Evolutionary conservation across 2,888 invertebrate species (phyloP).

Genomic region (Omphaloscelis lunosa): DNA sequence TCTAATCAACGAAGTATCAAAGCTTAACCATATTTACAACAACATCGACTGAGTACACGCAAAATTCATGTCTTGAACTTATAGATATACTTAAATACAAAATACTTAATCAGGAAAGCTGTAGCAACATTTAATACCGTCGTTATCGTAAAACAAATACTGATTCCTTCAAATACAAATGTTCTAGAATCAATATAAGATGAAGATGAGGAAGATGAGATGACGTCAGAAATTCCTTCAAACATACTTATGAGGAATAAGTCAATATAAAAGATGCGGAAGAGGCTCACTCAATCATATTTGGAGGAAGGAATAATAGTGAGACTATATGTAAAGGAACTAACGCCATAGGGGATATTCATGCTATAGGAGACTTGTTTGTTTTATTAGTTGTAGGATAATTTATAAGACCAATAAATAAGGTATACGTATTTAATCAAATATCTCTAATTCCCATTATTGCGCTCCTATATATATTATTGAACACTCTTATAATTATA

Average conservation of each 20-base stretch:
- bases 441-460: not conserved
- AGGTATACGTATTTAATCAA: not conserved
- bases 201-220: not conserved
- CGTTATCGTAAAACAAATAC: slow-evolving; percentile 1
- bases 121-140: not conserved
- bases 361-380: not conserved
- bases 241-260: slow-evolving; percentile 22
- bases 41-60: not conserved
- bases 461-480: not conserved
- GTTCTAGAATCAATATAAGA: slow-evolving; percentile 15
- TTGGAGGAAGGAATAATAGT: not conserved
- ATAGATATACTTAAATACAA: not conserved
- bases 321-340: not conserved
- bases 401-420: not conserved
- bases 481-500: not conserved
- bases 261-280: slow-evolving; percentile 16
- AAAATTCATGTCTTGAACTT: not conserved
- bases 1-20: not conserved
- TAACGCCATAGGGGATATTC: not conserved
- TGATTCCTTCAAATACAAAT: slow-evolving; percentile 7
- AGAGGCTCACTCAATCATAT: slow-evolving; percentile 33
- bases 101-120: not conserved
- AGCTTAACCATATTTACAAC: not conserved
- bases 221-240: slow-evolving; percentile 26
- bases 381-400: not conserved